Percentiles rank a stretch among this genome's conserved stretches.
phyloP scores from a whole-genome alignment of 1,140 invertebrate genomes.

The Rhopalosiphum maidis region DNA sequence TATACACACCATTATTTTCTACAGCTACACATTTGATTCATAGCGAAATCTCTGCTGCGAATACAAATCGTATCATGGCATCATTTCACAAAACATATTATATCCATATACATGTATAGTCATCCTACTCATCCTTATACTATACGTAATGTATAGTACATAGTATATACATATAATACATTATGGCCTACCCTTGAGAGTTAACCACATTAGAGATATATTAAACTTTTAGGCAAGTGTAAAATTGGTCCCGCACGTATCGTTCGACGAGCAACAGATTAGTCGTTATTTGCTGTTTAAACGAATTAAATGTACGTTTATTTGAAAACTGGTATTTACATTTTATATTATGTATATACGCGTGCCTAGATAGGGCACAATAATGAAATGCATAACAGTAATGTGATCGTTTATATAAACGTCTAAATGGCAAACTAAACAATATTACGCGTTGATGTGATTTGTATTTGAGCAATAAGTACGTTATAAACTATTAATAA shows the following conservation, averaged over 20 bases:
- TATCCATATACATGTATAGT: background rate
- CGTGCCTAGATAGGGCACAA: background rate
- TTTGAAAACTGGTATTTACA: background rate
- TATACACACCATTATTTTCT: background rate
- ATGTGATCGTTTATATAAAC: background rate
- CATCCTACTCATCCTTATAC: background rate
- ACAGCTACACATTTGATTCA: background rate
- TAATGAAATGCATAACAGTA: background rate
- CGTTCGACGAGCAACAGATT: constrained; percentile 43
- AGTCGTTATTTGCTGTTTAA: constrained; percentile 13
- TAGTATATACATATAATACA: background rate
- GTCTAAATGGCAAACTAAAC: background rate
- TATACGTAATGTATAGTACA: background rate
- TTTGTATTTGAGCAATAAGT: background rate
- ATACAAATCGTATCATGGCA: background rate
- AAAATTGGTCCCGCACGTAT: constrained; percentile 33
- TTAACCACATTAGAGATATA: constrained; percentile 32
- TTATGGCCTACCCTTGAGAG: background rate
- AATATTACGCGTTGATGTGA: background rate
- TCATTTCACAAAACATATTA: background rate
- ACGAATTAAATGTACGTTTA: background rate
- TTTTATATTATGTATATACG: background rate
- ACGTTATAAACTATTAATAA: too few species aligned
- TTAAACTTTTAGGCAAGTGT: constrained; percentile 40
- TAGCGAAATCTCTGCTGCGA: background rate